Evolutionary conservation across 2,797 vertebrate genomes (phyloP), one percentile per base, ranked within the genome.

Genomic region (Urosaurus nigricauda): DNA sequence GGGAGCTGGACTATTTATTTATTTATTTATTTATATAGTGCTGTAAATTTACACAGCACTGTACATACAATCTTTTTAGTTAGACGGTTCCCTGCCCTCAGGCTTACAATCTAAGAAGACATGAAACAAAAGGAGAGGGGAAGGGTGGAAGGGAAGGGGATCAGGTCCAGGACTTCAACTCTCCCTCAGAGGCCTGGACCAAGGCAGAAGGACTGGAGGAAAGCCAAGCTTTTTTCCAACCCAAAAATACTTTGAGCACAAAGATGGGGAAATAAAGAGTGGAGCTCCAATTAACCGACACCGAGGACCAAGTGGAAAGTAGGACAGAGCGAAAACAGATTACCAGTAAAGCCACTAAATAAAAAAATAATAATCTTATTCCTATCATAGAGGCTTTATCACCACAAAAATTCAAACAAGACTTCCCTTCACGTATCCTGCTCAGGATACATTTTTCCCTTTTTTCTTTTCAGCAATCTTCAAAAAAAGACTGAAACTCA

Each of bases 401-500:
- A 80, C 37, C 37, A 43, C 19, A 37, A 26, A 43, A 70, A 84
- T 79, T 58, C 79, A 71, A 53, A 37, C 37, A 83, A 83, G 2
- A 68, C 74, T 43, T 88, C 56, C 51, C 35, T 51, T 63, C 29
- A 29, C 13, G 53, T 70, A 24, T 79, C 5, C 17, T 65, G 37
- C n/a, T 63, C 17, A 74, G 12, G 51, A 85, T 37, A 47, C 56
- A 24, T 35, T 35, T 19, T 40, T 2, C 17, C 1, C n/a, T 53
- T 47, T 29, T 65, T 35, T 8, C 17, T 16, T 37, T 47, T 53
- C 58, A 75, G 32, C 47, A 19, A 19, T 24, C 24, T 84, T n/a
- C 12, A 63, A 53, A 79, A n/a, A 92, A 92, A 71, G 78, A 92
- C 40, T 21, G 70, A 89, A 87, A 19, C 16, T 80, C 71, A 14